A percentile compares a stretch with the other conserved stretches of the same genome.
These are phyloP conservation scores for Neodiprion virginianus DNA, from an alignment of 1,140 invertebrate genomes.

Conservation along the genomic window DNA sequence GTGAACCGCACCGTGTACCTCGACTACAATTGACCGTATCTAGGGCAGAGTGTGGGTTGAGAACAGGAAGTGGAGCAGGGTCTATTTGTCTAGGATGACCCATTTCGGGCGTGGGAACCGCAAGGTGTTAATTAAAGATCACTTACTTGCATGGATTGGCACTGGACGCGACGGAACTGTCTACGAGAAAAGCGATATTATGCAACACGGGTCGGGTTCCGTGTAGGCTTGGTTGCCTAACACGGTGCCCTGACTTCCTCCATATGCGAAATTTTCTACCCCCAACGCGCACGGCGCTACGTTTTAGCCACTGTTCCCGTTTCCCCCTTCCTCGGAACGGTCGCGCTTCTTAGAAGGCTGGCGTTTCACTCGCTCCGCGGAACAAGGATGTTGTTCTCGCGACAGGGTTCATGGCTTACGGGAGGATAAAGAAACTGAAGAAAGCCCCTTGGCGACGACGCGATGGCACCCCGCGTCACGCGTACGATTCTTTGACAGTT, in stretches of 20 bases:
- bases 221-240: conserved; percentile 33
- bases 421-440: not conserved
- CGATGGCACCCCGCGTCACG: no score
- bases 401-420: not conserved
- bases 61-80: not conserved
- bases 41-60: not conserved
- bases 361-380: conserved; percentile 28
- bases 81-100: not conserved
- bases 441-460: not conserved
- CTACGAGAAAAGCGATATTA: conserved; percentile 12
- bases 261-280: conserved; percentile 29
- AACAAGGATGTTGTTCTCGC: not conserved
- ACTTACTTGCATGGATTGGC: conserved; percentile 7
- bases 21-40: not conserved
- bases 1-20: no score
- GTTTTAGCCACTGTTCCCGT: conserved; percentile 17
- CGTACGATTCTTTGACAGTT: conserved; percentile 5
- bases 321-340: conserved; percentile 20
- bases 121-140: not conserved
- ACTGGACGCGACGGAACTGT: not conserved
- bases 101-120: not conserved
- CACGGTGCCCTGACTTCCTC: conserved; percentile 33
- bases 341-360: conserved; percentile 36
- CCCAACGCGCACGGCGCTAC: conserved; percentile 23
- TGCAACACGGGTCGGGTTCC: conserved; percentile 27